phyloP scores from a whole-genome alignment of 2,113 vertebrate genomes.

The Petroica traversi region DNA sequence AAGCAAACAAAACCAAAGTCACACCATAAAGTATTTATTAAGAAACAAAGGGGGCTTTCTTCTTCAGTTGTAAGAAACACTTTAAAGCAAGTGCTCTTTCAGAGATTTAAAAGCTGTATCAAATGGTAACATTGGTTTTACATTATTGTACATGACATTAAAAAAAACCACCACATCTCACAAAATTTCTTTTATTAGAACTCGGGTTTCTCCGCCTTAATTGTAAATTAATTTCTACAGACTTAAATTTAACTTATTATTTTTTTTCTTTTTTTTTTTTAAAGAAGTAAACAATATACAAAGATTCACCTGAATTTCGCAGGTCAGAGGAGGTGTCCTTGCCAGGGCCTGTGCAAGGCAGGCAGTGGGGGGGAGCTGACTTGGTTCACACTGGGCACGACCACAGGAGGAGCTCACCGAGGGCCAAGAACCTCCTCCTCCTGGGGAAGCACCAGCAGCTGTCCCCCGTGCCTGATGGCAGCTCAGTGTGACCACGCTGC shows the following conservation, averaged over 20 bases:
- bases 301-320: conserved; percentile 64
- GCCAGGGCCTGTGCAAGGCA: conserved; percentile 46
- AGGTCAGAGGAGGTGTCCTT: conserved; percentile 7
- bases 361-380: background rate
- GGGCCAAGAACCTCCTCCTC: background rate
- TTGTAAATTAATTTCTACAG: conserved; percentile 67
- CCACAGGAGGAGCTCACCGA: background rate
- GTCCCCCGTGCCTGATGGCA: background rate
- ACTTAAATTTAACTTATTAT: conserved; percentile 67
- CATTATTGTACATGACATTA: conserved; percentile 65
- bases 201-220: conserved; percentile 4
- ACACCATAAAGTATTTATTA: conserved; percentile 81
- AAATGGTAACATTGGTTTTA: conserved; percentile 65
- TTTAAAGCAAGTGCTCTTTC: conserved; percentile 59
- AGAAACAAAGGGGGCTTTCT: conserved; percentile 64
- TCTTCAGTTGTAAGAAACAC: conserved; percentile 69
- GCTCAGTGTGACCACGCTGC: background rate
- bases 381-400: background rate
- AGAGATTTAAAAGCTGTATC: conserved; percentile 55
- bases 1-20: conserved; percentile 41
- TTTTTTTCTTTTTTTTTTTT: background rate
- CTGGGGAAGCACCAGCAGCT: background rate
- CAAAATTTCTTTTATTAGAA: conserved; percentile 59
- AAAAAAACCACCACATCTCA: conserved; percentile 44
- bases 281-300: conserved; percentile 70